Evolutionary conservation across 1,140 invertebrate species (phyloP).

Genomic region (Zaprionus ghesquierei): DNA sequence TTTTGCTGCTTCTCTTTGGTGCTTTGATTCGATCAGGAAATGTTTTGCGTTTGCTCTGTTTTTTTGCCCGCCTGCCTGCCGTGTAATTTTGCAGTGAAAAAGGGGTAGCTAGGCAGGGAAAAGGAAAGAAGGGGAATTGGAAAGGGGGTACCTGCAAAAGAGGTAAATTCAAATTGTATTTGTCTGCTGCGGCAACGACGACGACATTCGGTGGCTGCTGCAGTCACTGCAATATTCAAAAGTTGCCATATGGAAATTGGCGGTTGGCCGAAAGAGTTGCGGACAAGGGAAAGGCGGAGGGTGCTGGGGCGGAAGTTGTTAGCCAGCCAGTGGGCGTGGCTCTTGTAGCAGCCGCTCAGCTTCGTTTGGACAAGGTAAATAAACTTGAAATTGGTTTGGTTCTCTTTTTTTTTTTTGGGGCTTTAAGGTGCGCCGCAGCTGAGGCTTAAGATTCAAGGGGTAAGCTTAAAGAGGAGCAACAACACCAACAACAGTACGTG

Average conservation of each 20-base stretch:
- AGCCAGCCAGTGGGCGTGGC: constrained; percentile 13
- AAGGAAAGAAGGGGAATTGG: background rate
- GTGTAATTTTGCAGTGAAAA: constrained; percentile 60
- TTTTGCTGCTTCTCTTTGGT: constrained; percentile 32
- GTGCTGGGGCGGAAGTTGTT: background rate
- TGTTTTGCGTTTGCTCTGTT: constrained; percentile 46
- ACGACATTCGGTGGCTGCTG: constrained; percentile 50
- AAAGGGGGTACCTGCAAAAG: background rate
- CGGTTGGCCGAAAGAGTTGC: constrained; percentile 21
- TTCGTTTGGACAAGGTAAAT: constrained; percentile 37
- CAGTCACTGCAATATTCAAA: constrained; percentile 69
- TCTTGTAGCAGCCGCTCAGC: background rate
- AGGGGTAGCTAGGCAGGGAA: background rate
- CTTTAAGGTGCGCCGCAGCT: constrained; percentile 20
- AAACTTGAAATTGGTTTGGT: constrained; percentile 44
- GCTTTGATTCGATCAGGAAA: constrained; percentile 78
- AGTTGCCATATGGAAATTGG: constrained; percentile 52
- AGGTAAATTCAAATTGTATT: constrained; percentile 65
- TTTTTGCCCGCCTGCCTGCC: constrained; percentile 25
- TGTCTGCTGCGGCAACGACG: constrained; percentile 31
- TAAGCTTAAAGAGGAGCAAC: constrained; percentile 16
- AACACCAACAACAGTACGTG: constrained; percentile 50
- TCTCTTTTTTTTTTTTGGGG: background rate
- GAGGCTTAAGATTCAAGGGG: constrained; percentile 5
- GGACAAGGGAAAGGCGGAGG: background rate